These are phyloP conservation scores for Callipepla californica DNA, from an alignment of 2,113 vertebrate genomes.

Conservation along the genomic window DNA sequence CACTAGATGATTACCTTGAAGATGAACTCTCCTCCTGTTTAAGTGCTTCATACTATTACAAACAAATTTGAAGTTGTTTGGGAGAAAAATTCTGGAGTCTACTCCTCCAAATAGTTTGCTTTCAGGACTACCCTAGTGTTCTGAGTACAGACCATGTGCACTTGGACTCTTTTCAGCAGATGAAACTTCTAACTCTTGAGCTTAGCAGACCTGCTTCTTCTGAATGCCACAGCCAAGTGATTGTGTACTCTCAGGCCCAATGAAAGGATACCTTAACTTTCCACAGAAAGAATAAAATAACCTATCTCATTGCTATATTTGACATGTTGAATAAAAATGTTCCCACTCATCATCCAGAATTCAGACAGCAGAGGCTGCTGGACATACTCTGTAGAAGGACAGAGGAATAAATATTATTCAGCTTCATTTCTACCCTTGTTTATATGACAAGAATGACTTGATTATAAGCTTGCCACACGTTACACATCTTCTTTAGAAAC, in stretches of 20 bases:
- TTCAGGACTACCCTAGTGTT: not conserved
- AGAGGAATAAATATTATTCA: not conserved
- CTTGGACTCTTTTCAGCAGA: not conserved
- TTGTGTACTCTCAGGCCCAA: not conserved
- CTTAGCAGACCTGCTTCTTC: not conserved
- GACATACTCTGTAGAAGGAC: not conserved
- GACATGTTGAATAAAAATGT: not conserved
- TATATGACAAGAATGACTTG: not conserved
- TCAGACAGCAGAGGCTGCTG: not conserved
- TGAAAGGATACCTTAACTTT: not conserved
- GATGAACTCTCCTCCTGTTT: not conserved
- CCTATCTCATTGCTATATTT: not conserved
- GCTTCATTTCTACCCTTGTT: not conserved
- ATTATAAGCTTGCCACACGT: not conserved
- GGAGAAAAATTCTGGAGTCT: not conserved
- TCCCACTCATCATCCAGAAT: not conserved
- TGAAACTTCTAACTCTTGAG: not conserved
- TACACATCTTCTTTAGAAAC: not conserved
- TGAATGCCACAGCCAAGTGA: not conserved
- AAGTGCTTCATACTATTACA: not conserved
- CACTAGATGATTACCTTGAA: not conserved
- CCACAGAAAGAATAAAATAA: not conserved
- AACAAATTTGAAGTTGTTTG: not conserved
- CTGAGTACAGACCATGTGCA: not conserved
- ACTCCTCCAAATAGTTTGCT: not conserved